These are phyloP conservation scores for Daboia siamensis DNA, from an alignment of 2,113 vertebrate genomes.

Conservation along the genomic window DNA sequence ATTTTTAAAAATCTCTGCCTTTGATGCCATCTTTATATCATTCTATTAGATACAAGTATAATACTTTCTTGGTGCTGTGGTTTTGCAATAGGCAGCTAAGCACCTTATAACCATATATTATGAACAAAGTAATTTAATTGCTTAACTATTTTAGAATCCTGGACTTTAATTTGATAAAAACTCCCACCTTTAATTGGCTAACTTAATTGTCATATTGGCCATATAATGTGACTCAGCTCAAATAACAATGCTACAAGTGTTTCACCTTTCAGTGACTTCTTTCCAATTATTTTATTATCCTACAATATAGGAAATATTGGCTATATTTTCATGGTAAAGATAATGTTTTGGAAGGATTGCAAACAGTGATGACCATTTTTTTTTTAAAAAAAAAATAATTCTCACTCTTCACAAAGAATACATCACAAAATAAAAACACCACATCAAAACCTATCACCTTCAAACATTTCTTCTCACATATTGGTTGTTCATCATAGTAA, in stretches of 20 bases:
- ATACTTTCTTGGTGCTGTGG: not conserved
- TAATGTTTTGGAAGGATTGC: not conserved
- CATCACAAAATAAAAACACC: not conserved
- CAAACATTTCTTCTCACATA: not conserved
- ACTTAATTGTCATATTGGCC: not conserved
- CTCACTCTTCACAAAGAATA: not conserved
- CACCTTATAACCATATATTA: not conserved
- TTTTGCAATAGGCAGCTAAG: not conserved
- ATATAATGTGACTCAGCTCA: not conserved
- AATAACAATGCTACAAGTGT: not conserved
- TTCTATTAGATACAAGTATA: not conserved
- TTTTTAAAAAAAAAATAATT: not conserved
- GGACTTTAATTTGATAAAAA: not conserved
- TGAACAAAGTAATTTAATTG: not conserved
- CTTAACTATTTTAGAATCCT: not conserved
- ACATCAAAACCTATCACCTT: not conserved
- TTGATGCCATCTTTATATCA: not conserved
- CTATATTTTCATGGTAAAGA: not conserved
- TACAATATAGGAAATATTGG: conserved; percentile 8
- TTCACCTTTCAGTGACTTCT: not conserved
- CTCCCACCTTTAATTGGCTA: not conserved
- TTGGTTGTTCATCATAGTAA: not conserved
- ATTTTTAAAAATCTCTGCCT: not conserved
- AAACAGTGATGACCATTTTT: not conserved
- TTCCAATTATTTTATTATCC: not conserved